Evolutionary conservation across 2,797 vertebrate genomes (phyloP).

Genomic region (Neopelma chrysocephalum): DNA sequence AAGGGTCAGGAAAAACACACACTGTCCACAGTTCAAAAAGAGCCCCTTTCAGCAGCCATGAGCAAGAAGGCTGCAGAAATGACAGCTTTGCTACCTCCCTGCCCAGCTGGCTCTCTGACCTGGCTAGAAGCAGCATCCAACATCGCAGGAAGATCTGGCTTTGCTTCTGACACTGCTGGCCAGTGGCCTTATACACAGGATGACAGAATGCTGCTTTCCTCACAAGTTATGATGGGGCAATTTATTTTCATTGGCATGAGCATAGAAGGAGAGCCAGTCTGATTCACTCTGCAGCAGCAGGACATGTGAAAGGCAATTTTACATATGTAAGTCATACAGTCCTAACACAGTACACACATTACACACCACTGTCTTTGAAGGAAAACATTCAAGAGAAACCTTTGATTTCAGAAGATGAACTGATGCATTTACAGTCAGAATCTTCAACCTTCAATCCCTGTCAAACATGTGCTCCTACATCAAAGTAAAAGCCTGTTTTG

Average conservation of each 20-base stretch:
- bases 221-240: background rate
- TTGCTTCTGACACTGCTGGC: background rate
- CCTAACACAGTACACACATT: background rate
- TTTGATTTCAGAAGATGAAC: background rate
- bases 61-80: background rate
- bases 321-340: background rate
- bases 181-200: background rate
- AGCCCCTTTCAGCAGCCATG: background rate
- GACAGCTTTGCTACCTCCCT: background rate
- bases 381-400: background rate
- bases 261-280: background rate
- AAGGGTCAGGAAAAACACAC: background rate
- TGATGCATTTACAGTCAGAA: background rate
- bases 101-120: background rate
- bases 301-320: background rate
- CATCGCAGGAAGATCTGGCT: background rate
- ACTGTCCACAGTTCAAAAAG: background rate
- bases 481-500: background rate
- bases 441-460: background rate
- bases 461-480: background rate
- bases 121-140: background rate
- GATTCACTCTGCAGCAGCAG: background rate
- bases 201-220: background rate
- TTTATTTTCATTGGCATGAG: slow-evolving; percentile 21
- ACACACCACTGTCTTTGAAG: background rate